Evolutionary conservation across 2,888 invertebrate genomes (phyloP).

Genomic region (Byasa hedistus): DNA sequence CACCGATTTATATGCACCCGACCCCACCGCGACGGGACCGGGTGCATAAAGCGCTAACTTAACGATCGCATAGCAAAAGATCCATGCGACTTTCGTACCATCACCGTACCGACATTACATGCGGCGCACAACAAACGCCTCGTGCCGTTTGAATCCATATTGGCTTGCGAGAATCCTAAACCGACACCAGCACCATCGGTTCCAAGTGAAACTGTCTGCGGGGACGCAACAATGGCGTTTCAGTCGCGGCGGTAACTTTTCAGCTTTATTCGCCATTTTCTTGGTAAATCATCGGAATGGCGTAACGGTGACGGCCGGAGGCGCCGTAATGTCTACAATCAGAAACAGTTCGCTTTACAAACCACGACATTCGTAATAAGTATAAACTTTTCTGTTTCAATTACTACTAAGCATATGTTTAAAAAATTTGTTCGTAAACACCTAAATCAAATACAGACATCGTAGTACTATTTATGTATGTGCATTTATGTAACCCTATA

Average conservation of each 20-base stretch:
- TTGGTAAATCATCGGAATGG: conserved; percentile 35
- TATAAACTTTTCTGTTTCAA: no score
- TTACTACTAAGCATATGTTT: no score
- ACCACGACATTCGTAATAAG: no score
- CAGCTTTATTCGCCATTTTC: conserved; percentile 33
- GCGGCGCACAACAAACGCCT: conserved; percentile 5
- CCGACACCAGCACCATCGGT: background rate
- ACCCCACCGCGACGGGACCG: conserved; percentile 4
- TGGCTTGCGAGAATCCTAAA: background rate
- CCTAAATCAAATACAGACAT: no score
- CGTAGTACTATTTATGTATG: no score
- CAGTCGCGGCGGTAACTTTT: conserved; percentile 33
- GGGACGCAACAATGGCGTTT: conserved; percentile 24
- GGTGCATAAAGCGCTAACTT: conserved; percentile 22
- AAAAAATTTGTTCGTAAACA: no score
- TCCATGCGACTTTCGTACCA: conserved; percentile 5
- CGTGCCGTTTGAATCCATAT: background rate
- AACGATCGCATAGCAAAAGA: conserved; percentile 4
- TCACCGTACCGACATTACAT: background rate
- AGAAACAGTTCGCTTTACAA: conserved; percentile 33
- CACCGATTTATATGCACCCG: conserved; percentile 20
- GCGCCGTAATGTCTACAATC: conserved; percentile 51
- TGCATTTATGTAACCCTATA: no score
- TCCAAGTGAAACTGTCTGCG: conserved; percentile 12
- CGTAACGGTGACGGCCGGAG: conserved; percentile 36